phyloP scores from a whole-genome alignment of 2,797 vertebrate genomes.

The Propithecus deckenii region DNA sequence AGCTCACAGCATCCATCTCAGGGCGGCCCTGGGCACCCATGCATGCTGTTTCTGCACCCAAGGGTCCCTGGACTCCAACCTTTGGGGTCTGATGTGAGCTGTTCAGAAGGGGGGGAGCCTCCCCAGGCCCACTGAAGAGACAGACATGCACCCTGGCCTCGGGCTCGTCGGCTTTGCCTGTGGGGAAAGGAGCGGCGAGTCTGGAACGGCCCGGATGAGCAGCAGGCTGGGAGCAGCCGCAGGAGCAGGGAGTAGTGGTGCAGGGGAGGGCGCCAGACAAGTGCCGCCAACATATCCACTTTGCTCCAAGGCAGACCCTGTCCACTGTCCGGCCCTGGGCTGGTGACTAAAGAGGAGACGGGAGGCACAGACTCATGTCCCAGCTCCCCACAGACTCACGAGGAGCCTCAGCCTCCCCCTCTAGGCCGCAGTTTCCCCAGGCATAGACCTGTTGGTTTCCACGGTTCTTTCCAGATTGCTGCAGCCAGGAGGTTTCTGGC shows the following conservation, averaged over 20 bases:
- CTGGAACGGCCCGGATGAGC: neutral
- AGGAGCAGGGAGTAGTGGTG: neutral
- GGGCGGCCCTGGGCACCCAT: no score
- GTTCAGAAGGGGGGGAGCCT: neutral
- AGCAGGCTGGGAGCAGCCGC: neutral
- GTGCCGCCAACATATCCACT: neutral
- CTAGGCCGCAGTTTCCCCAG: neutral
- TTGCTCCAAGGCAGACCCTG: no score
- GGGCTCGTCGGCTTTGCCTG: neutral
- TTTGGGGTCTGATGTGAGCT: neutral
- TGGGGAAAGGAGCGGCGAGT: neutral
- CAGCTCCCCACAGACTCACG: rapidly evolving
- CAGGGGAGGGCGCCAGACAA: no score
- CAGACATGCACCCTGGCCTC: no score
- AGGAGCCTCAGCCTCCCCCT: neutral
- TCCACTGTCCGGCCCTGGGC: neutral
- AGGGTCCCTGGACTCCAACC: neutral
- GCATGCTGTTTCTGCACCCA: neutral
- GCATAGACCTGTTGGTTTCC: neutral
- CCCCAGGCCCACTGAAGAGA: neutral
- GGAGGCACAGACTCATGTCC: rapidly evolving
- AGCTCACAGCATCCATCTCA: neutral
- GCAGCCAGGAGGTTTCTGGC: neutral
- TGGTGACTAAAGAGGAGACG: neutral
- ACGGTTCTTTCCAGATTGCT: neutral